phyloP scores from a whole-genome alignment of 2,797 vertebrate genomes.

The Rhadinocentrus ornatus region DNA sequence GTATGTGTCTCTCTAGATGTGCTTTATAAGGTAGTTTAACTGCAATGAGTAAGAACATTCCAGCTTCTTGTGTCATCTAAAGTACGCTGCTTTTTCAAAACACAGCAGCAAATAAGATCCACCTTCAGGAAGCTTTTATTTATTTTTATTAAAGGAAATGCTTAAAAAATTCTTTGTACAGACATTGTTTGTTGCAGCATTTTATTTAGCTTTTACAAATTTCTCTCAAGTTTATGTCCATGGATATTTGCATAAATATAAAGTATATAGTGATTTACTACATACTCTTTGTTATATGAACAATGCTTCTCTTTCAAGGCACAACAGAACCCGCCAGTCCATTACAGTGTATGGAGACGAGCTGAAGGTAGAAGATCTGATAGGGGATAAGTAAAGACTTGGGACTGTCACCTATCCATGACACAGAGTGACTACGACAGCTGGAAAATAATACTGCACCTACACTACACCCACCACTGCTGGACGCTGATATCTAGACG shows the following conservation, averaged over 20 bases:
- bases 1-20: conserved; percentile 37
- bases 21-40: conserved; percentile 46
- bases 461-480: conserved; percentile 70
- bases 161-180: conserved; percentile 11
- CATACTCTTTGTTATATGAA: neutral
- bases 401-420: conserved; percentile 72
- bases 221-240: conserved; percentile 4
- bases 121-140: conserved; percentile 14
- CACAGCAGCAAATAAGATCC: conserved; percentile 3
- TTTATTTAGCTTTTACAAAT: neutral
- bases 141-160: conserved; percentile 19
- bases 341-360: conserved; percentile 39
- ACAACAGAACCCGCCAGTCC: conserved; percentile 36
- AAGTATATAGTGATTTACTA: neutral
- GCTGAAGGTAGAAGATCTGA: conserved; percentile 54
- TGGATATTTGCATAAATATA: neutral
- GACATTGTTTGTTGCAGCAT: neutral
- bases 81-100: conserved; percentile 26
- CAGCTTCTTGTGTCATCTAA: conserved; percentile 44
- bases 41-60: conserved; percentile 38
- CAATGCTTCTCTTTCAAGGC: conserved; percentile 23
- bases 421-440: conserved; percentile 78
- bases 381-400: conserved; percentile 73
- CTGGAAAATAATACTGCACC: conserved; percentile 78
- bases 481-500: conserved; percentile 63